A percentile compares a stretch with the other conserved stretches of the same genome.
Evolutionary conservation across 2,888 invertebrate genomes (phyloP).

Genomic region (Mythimna impura): DNA sequence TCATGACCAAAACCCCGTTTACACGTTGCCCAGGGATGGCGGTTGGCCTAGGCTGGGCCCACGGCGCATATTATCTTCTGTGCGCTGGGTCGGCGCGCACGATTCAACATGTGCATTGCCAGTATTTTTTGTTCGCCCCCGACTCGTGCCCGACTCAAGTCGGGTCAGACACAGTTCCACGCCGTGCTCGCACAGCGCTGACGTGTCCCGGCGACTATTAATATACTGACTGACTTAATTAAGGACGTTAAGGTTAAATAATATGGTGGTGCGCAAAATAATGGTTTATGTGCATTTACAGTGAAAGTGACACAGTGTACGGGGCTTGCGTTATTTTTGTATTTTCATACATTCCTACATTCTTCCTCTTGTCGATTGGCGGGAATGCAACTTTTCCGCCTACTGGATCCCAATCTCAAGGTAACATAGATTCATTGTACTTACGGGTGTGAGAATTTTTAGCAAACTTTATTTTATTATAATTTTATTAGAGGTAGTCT

Average conservation of each 20-base stretch:
- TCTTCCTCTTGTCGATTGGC: not conserved
- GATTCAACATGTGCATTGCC: slow-evolving; percentile 8
- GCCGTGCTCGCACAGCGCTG: not conserved
- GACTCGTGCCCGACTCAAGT: not conserved
- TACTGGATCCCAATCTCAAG: not conserved
- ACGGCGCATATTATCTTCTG: too few relatives aligned
- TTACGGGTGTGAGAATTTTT: not conserved
- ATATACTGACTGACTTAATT: slow-evolving; percentile 1
- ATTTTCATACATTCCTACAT: not conserved
- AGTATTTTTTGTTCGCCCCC: not conserved
- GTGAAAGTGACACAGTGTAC: slow-evolving; percentile 9
- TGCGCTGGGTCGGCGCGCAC: slow-evolving; percentile 11
- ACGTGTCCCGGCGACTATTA: not conserved
- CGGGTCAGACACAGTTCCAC: not conserved
- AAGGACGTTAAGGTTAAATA: slow-evolving; percentile 25
- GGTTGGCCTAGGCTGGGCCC: too few relatives aligned
- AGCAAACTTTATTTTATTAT: not conserved
- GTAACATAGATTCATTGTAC: slow-evolving; percentile 7
- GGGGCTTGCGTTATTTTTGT: slow-evolving; percentile 6
- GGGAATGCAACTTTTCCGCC: slow-evolving; percentile 5
- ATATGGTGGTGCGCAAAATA: slow-evolving; percentile 12
- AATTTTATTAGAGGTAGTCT: not conserved
- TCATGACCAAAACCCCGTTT: too few relatives aligned
- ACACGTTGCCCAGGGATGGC: too few relatives aligned
- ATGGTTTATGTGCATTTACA: not conserved